Conservation (phyloP, 2,888 invertebrate genomes). For the Drosophila testacea region DNA sequence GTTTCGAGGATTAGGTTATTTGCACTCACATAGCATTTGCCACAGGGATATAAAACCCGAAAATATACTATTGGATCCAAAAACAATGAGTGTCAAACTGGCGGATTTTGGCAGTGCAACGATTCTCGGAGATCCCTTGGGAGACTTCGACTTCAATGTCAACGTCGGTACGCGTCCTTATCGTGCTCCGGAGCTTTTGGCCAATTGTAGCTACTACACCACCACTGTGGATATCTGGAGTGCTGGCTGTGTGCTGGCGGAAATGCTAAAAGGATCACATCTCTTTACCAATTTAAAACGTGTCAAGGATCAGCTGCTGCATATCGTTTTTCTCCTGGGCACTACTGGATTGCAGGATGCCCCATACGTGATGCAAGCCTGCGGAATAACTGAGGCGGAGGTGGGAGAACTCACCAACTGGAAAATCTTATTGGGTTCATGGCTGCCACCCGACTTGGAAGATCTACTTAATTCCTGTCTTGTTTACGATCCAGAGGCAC, state of each 20-base stretch:
- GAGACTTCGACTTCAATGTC: conserved; percentile 92
- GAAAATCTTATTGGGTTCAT: conserved; percentile 97
- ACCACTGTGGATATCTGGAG: conserved; percentile 99
- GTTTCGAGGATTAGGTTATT: conserved; percentile 99
- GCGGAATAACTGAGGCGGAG: neutral
- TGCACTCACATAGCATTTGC: conserved; percentile 98
- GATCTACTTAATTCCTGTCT: conserved; percentile 94
- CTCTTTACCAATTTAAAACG: conserved; percentile 98
- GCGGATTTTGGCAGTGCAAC: conserved; percentile 99
- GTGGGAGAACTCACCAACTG: conserved; percentile 96
- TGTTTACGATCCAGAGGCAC: conserved; percentile 97
- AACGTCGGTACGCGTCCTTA: conserved; percentile 99
- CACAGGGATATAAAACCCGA: conserved; percentile 99
- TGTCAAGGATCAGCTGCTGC: conserved; percentile 98
- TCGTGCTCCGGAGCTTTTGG: conserved; percentile 99
- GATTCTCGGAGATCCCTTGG: conserved; percentile 88
- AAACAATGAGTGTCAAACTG: conserved; percentile 97
- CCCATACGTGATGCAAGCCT: conserved; percentile 8
- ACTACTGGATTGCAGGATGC: conserved; percentile 96
- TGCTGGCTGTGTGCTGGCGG: conserved; percentile 99
- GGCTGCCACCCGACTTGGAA: conserved; percentile 95
- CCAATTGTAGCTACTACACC: conserved; percentile 98
- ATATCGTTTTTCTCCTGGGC: conserved; percentile 98
- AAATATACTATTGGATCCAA: conserved; percentile 97
- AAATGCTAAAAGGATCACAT: conserved; percentile 97